These are phyloP conservation scores for Melanotus villosus DNA, from an alignment of 2,888 invertebrate genomes.

Conservation along the genomic window DNA sequence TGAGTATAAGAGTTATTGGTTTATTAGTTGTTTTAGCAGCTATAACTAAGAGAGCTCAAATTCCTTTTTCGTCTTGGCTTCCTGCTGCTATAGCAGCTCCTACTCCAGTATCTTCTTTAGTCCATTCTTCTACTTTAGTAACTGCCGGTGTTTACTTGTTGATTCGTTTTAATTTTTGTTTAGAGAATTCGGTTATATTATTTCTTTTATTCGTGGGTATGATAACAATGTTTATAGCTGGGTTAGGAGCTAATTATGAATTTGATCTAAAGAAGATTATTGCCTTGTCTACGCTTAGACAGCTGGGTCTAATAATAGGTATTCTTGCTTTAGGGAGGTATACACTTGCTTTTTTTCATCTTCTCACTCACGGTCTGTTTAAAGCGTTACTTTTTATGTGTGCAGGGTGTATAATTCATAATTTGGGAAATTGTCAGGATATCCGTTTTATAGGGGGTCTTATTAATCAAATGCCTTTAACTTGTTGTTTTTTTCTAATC, in stretches of 20 bases:
- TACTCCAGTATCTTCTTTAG: slow-evolving; percentile 69
- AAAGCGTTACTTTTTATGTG: slow-evolving; percentile 80
- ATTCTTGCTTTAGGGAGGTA: slow-evolving; percentile 67
- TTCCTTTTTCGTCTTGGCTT: slow-evolving; percentile 84
- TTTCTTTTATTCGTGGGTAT: slow-evolving; percentile 71
- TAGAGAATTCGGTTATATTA: slow-evolving; percentile 67
- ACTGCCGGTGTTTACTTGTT: slow-evolving; percentile 83
- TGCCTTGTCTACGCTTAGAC: slow-evolving; percentile 83
- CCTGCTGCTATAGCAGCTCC: slow-evolving; percentile 81
- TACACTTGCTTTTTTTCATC: slow-evolving; percentile 79
- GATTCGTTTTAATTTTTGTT: slow-evolving; percentile 77
- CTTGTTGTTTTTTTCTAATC: slow-evolving; percentile 77
- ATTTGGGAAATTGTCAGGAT: slow-evolving; percentile 76
- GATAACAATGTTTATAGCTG: slow-evolving; percentile 75
- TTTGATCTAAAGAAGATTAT: slow-evolving; percentile 85
- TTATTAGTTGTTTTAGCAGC: slow-evolving; percentile 74
- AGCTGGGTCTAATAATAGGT: slow-evolving; percentile 71
- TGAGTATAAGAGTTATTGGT: slow-evolving; percentile 62
- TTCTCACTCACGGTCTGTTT: slow-evolving; percentile 82
- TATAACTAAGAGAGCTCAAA: slow-evolving; percentile 85
- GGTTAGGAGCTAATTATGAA: slow-evolving; percentile 75
- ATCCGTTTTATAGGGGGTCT: slow-evolving; percentile 75
- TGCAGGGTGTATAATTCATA: slow-evolving; percentile 80
- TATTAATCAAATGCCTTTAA: slow-evolving; percentile 70
- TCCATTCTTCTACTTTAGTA: slow-evolving; percentile 85